phyloP scores from a whole-genome alignment of 2,113 vertebrate species.

The Amphiprion percula region DNA sequence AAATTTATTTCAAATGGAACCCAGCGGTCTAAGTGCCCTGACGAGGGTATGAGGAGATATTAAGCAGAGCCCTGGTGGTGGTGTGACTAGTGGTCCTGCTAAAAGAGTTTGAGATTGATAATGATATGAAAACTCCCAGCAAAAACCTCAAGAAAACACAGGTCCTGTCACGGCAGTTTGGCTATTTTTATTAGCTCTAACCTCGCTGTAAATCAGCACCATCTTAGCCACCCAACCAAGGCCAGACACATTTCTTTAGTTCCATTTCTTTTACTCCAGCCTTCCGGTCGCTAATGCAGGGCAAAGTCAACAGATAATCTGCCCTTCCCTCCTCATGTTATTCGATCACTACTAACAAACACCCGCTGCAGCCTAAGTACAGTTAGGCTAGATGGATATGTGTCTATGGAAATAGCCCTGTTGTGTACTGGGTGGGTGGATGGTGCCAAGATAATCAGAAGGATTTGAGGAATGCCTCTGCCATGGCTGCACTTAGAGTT shows the following conservation, averaged over 20 bases:
- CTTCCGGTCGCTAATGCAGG: slow-evolving; percentile 20
- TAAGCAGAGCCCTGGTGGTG: slow-evolving; percentile 25
- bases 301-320: slow-evolving; percentile 66
- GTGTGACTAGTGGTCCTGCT: slow-evolving; percentile 6
- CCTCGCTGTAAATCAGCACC: slow-evolving; percentile 69
- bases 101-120: slow-evolving; percentile 14
- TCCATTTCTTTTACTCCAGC: slow-evolving; percentile 42
- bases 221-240: slow-evolving; percentile 34
- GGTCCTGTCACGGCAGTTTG: slow-evolving; percentile 59
- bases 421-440: slow-evolving; percentile 50
- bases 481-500: slow-evolving; percentile 51
- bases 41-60: slow-evolving; percentile 50
- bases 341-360: slow-evolving; percentile 75
- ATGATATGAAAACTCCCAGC: slow-evolving; percentile 29
- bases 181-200: slow-evolving; percentile 71
- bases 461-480: slow-evolving; percentile 69
- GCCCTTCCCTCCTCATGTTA: slow-evolving; percentile 60
- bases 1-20: slow-evolving; percentile 75
- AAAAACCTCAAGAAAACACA: slow-evolving; percentile 51
- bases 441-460: slow-evolving; percentile 79
- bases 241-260: slow-evolving; percentile 26
- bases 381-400: slow-evolving; percentile 64
- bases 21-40: slow-evolving; percentile 35
- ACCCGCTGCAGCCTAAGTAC: slow-evolving; percentile 47
- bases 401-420: slow-evolving; percentile 68